phyloP scores from a whole-genome alignment of 2,888 invertebrate genomes.

The Polyploca ridens region DNA sequence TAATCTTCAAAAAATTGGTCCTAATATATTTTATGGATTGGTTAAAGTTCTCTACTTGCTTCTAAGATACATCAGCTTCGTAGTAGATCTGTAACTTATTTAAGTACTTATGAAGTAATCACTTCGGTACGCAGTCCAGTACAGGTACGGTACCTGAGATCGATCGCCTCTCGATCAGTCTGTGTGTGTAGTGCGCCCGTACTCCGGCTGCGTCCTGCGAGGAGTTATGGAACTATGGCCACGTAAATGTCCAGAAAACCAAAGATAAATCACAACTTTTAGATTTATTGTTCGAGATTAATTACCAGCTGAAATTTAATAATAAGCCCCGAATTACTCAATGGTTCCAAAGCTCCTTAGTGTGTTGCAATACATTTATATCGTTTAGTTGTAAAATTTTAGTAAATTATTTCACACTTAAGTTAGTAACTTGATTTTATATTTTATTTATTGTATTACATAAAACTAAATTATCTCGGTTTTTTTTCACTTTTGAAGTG shows the following conservation, averaged over 20 bases:
- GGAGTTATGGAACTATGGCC: constrained; percentile 80
- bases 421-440: constrained; percentile 78
- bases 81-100: constrained; percentile 82
- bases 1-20: constrained; percentile 24
- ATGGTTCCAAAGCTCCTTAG: constrained; percentile 82
- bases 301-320: constrained; percentile 66
- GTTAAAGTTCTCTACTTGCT: constrained; percentile 77
- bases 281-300: constrained; percentile 74
- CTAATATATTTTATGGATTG: constrained; percentile 48
- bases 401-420: constrained; percentile 84
- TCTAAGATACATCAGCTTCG: constrained; percentile 77
- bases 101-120: constrained; percentile 81
- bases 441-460: constrained; percentile 79
- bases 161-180: constrained; percentile 21
- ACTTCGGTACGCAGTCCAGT: constrained; percentile 53
- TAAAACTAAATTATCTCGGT: constrained; percentile 73
- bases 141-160: constrained; percentile 36
- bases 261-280: constrained; percentile 80
- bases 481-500: constrained; percentile 81
- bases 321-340: constrained; percentile 68
- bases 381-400: constrained; percentile 80
- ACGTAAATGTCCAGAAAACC: constrained; percentile 70
- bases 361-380: constrained; percentile 81
- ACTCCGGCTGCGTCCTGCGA: constrained; percentile 47
- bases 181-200: neutral